These are phyloP conservation scores for Pipra filicauda DNA, from an alignment of 2,113 vertebrate species.

Conservation along the genomic window DNA sequence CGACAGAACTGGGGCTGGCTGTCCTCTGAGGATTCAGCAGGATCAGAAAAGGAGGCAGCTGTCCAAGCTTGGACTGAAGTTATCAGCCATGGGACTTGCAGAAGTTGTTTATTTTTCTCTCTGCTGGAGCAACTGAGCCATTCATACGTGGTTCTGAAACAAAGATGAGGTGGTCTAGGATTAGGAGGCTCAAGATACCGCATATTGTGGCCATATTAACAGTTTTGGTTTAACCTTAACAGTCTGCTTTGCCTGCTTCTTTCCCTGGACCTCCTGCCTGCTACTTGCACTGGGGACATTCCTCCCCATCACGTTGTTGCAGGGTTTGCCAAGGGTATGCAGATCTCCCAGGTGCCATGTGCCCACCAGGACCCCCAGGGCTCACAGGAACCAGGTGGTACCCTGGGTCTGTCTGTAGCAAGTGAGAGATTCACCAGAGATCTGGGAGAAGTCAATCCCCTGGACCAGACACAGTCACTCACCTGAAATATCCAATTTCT, in stretches of 20 bases:
- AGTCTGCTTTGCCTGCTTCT: neutral
- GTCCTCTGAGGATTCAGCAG: constrained; percentile 35
- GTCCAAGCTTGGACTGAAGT: neutral
- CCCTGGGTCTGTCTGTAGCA: neutral
- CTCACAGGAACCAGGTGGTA: neutral
- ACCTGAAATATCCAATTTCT: neutral
- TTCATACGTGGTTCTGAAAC: neutral
- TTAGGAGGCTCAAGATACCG: neutral
- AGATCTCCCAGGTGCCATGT: neutral
- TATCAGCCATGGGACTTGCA: neutral
- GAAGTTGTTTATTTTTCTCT: neutral
- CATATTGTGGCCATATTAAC: neutral
- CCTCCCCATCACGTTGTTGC: neutral
- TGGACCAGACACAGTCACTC: neutral
- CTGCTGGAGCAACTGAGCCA: neutral
- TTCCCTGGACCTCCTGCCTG: neutral
- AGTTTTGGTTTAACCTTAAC: neutral
- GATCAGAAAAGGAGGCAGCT: constrained; percentile 19
- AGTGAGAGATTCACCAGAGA: neutral
- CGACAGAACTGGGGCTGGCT: neutral
- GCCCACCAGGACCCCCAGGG: neutral
- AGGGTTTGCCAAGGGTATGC: neutral
- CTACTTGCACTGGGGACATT: neutral
- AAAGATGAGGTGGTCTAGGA: neutral
- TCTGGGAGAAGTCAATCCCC: neutral